These are phyloP conservation scores for Symphodus melops DNA, from an alignment of 2,113 vertebrate species.

Conservation along the genomic window DNA sequence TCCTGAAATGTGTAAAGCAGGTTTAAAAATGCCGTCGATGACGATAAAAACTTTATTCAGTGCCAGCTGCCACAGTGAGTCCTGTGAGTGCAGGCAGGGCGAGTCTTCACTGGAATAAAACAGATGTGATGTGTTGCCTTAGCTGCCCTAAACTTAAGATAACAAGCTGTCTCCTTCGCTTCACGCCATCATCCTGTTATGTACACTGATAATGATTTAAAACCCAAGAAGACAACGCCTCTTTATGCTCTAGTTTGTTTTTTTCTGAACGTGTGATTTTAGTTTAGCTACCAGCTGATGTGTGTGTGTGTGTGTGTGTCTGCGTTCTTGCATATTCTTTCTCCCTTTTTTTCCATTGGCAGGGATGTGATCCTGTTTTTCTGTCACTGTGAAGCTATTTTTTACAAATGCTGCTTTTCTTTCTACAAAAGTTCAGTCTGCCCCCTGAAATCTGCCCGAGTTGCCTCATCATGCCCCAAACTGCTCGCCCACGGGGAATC, in stretches of 20 bases:
- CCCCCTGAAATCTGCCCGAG: no score
- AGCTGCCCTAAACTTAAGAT: background rate
- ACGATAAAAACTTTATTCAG: no score
- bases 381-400: no score
- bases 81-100: background rate
- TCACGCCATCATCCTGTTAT: conserved; percentile 32
- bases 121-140: background rate
- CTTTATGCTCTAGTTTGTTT: conserved; percentile 32
- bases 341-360: no score
- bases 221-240: background rate
- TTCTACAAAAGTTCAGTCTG: no score
- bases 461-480: no score
- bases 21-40: no score
- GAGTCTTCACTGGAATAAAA: conserved; percentile 10
- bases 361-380: background rate
- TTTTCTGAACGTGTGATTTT: conserved; percentile 15
- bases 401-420: no score
- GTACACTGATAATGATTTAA: conserved; percentile 31
- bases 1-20: no score
- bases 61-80: background rate
- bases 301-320: no score
- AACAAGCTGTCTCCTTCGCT: conserved; percentile 9
- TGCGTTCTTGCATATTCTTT: no score
- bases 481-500: no score
- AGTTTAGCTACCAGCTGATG: background rate